A percentile compares a stretch with the other conserved stretches of the same genome.
Conservation (phyloP, 2,797 vertebrate species). For the Setipinna tenuifilis region DNA sequence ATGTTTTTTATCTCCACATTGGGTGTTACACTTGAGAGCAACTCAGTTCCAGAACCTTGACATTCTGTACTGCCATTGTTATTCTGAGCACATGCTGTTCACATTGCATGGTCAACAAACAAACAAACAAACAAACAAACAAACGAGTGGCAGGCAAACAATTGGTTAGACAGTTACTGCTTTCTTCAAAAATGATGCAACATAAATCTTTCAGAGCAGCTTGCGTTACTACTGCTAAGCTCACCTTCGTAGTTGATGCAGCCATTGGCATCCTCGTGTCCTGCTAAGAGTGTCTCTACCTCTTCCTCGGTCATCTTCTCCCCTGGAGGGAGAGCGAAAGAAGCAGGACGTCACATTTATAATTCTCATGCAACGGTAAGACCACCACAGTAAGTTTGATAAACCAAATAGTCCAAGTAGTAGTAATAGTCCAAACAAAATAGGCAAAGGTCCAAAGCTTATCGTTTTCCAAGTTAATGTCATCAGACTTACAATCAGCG, state of each 20-base stretch:
- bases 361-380: neutral
- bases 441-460: no score
- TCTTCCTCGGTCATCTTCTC: slow-evolving; percentile 97
- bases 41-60: slow-evolving; percentile 16
- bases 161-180: neutral
- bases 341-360: neutral
- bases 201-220: neutral
- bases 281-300: slow-evolving; percentile 88
- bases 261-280: slow-evolving; percentile 93
- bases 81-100: slow-evolving; percentile 17
- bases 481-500: no score
- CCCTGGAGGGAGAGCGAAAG: slow-evolving; percentile 65
- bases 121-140: slow-evolving; percentile 17
- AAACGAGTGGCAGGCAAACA: neutral
- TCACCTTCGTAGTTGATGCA: slow-evolving; percentile 97
- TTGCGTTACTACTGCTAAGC: slow-evolving; percentile 29
- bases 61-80: slow-evolving; percentile 18
- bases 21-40: neutral
- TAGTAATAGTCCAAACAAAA: no score
- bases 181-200: neutral
- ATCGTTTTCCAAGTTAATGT: no score
- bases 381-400: no score
- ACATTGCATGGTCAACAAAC: neutral
- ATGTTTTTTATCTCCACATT: neutral
- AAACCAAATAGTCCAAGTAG: no score